A percentile compares a stretch with the other conserved stretches of the same genome.
Conservation (phyloP, 2,113 vertebrate genomes). For the Balaenoptera acutorostrata region DNA sequence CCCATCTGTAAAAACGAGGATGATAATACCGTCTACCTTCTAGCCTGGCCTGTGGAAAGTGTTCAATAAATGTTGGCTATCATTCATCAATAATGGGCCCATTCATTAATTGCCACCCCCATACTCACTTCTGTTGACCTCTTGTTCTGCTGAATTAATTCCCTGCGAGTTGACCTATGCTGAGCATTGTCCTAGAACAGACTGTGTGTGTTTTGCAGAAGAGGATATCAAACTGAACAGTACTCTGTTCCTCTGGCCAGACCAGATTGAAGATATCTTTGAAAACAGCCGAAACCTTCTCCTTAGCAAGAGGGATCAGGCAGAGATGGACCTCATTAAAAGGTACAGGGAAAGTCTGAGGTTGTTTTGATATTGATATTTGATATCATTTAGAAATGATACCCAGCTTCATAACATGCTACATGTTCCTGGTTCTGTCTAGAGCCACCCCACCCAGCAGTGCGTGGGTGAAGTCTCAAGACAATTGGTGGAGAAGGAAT, state of each 20-base stretch:
- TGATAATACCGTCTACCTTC: background rate
- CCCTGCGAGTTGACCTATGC: background rate
- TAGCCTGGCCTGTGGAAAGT: background rate
- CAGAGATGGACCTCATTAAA: conserved; percentile 79
- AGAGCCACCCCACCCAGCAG: background rate
- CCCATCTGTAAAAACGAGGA: background rate
- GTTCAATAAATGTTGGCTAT: background rate
- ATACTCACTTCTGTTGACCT: background rate
- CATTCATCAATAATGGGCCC: background rate
- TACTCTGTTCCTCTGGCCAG: conserved; percentile 87
- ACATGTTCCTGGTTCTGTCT: background rate
- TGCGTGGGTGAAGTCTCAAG: background rate
- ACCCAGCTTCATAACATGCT: background rate
- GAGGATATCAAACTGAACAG: conserved; percentile 90
- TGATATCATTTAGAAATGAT: background rate
- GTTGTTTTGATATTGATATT: background rate
- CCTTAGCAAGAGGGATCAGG: conserved; percentile 69
- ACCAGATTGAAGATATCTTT: conserved; percentile 82
- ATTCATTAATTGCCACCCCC: background rate
- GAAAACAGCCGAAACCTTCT: conserved; percentile 78
- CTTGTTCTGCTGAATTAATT: background rate
- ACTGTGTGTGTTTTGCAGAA: conserved; percentile 74
- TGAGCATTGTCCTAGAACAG: background rate
- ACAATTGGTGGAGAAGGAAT: background rate
- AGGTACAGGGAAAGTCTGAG: conserved; percentile 77